Percentiles rank a stretch among this genome's conserved stretches.
phyloP scores from a whole-genome alignment of 2,113 vertebrate species.

The Gracilinanus agilis region DNA sequence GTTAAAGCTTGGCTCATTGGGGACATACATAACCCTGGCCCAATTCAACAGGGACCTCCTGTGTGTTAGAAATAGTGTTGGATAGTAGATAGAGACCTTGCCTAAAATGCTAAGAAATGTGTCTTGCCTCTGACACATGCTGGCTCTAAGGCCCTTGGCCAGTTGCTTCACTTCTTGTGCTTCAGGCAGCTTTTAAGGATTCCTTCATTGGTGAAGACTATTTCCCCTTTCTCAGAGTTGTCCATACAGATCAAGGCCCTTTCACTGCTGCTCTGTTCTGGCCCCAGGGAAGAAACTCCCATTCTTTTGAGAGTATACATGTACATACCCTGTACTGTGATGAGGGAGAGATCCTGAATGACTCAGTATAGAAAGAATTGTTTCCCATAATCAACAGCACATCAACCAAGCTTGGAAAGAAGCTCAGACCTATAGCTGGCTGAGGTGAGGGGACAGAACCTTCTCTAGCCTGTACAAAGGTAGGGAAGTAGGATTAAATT shows the following conservation, averaged over 20 bases:
- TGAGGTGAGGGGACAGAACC: neutral
- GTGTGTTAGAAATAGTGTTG: neutral
- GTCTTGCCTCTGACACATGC: neutral
- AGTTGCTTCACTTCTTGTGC: neutral
- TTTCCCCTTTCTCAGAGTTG: neutral
- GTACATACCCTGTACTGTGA: neutral
- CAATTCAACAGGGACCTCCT: neutral
- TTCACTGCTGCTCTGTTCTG: too few relatives aligned
- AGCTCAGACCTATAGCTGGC: neutral
- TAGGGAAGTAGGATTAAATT: neutral
- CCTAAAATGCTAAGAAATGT: too few relatives aligned
- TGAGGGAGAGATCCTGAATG: neutral
- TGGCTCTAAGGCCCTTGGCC: neutral
- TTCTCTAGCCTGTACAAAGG: neutral
- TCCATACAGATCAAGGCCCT: neutral
- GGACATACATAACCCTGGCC: too few relatives aligned
- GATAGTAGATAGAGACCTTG: neutral
- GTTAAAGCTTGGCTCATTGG: neutral
- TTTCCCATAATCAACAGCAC: neutral
- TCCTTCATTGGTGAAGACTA: neutral
- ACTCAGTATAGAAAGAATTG: neutral
- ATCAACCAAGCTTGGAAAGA: neutral
- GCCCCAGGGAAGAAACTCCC: neutral
- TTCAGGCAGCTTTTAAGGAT: neutral
- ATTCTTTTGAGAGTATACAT: neutral